These are phyloP conservation scores for Chamaetylas fuelleborni DNA, from an alignment of 2,113 vertebrate species.

Conservation along the genomic window DNA sequence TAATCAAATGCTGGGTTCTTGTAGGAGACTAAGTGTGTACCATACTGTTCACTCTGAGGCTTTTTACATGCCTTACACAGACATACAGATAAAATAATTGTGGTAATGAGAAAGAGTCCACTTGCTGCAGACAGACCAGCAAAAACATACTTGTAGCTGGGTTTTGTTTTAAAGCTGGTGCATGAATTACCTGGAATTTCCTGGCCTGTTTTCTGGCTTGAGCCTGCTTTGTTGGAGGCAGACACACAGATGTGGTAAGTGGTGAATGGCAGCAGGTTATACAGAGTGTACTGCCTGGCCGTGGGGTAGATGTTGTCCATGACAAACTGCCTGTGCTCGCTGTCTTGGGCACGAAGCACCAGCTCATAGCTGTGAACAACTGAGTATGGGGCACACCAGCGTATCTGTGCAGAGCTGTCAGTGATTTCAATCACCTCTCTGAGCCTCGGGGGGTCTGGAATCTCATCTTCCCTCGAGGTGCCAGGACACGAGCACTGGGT, in stretches of 20 bases:
- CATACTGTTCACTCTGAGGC: slow-evolving; percentile 28
- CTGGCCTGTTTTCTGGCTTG: slow-evolving; percentile 34
- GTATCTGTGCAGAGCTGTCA: slow-evolving; percentile 72
- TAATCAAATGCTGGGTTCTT: slow-evolving; percentile 79
- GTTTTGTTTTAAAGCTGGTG: slow-evolving; percentile 68
- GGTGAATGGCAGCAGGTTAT: slow-evolving; percentile 65
- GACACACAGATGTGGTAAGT: slow-evolving; percentile 73
- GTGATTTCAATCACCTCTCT: slow-evolving; percentile 64
- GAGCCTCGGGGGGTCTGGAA: slow-evolving; percentile 70
- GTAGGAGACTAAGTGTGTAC: slow-evolving; percentile 73
- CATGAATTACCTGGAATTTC: slow-evolving; percentile 22
- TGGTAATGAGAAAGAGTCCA: slow-evolving; percentile 66
- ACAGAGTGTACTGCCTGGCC: slow-evolving; percentile 69
- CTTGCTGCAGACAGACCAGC: slow-evolving; percentile 55
- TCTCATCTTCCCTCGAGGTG: slow-evolving; percentile 36
- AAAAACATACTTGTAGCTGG: slow-evolving; percentile 59
- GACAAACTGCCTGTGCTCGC: background rate
- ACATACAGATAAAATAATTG: slow-evolving; percentile 60
- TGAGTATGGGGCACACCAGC: slow-evolving; percentile 80
- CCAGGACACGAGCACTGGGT: slow-evolving; percentile 73
- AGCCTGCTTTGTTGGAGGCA: slow-evolving; percentile 73
- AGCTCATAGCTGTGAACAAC: slow-evolving; percentile 74
- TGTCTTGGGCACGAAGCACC: slow-evolving; percentile 20
- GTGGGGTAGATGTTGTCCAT: slow-evolving; percentile 68
- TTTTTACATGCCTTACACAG: slow-evolving; percentile 64